Evolutionary conservation across 2,888 invertebrate species (phyloP), one percentile per base, ranked within the genome.

Genomic region (Gastrophysa polygoni): DNA sequence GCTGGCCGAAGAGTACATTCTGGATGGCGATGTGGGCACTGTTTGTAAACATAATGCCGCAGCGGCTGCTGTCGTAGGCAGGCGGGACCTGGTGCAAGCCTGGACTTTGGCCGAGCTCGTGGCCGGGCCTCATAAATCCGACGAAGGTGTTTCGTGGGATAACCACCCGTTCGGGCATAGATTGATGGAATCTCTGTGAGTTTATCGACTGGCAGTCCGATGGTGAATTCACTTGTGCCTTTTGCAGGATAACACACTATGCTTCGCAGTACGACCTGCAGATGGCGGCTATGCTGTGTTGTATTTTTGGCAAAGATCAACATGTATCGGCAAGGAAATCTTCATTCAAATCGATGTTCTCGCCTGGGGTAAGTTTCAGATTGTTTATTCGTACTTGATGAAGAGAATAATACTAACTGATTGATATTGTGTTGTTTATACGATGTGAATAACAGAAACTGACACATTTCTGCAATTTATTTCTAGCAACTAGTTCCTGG

Each of bases 241-340:
- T 81, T 66, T 75, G 64, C 81, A 91, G 91, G 78, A 93, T 93
- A 75, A 85, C 88, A 49, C 92, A 93, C 80, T 94, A 91, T 78
- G 92, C 93, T 0, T 86, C 87, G 69, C 86, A 90, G 56, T 88
- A 89, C 5, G 96, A 97, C 80, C 85, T 96, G 14, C 98, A 98
- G 83, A 97, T 94, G 81, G 93, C 96, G 2, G 96, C 96, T 1
- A 94, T 97, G 91, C 78, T 97, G 60, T 91, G 93, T 66, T 96
- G 96, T 77, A 89, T 92, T 1, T 95, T 96, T 81, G 91, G 92
- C 62, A 86, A 88, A 59, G 78, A 78, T 43, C 73, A 78, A 51
- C 75, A 77, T 24, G 63, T 70, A 48, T 50, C 66, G 55, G 43
- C 66, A 28, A 67, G 73, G 63, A 71, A 76, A 64, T 68, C 74